phyloP scores from a whole-genome alignment of 2,113 vertebrate genomes.

The Centrocercus urophasianus region DNA sequence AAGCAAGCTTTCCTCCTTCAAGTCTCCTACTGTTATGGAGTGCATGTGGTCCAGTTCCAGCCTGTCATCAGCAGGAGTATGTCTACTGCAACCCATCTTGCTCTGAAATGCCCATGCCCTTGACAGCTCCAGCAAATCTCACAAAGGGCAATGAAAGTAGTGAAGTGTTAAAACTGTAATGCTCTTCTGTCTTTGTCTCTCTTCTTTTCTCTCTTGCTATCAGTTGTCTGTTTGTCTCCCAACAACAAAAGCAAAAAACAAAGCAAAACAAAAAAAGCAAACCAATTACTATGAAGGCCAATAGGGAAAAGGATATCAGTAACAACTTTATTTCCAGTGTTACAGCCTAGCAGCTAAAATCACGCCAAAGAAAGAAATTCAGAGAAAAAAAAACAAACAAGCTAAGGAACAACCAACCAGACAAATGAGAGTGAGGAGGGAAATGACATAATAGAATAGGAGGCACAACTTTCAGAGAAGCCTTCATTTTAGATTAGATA shows the following conservation, averaged over 20 bases:
- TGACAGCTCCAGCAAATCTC: background rate
- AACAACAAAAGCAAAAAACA: background rate
- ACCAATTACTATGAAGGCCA: background rate
- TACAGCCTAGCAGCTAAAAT: background rate
- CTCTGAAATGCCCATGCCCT: background rate
- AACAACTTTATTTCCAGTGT: background rate
- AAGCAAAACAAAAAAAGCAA: background rate
- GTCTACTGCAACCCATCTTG: accelerated
- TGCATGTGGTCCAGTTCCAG: background rate
- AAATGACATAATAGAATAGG: background rate
- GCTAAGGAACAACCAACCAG: background rate
- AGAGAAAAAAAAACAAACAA: background rate
- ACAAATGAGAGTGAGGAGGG: background rate
- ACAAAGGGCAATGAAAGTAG: background rate
- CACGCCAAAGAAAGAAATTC: background rate
- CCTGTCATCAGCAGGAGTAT: background rate
- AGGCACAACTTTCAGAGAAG: no score
- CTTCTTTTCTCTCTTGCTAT: background rate
- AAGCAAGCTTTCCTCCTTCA: background rate
- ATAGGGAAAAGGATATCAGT: background rate
- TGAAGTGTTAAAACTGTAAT: background rate
- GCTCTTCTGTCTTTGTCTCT: background rate
- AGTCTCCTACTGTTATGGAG: accelerated
- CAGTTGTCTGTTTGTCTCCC: background rate
- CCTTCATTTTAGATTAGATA: background rate